phyloP scores from a whole-genome alignment of 2,888 invertebrate genomes.

The Syritta pipiens region DNA sequence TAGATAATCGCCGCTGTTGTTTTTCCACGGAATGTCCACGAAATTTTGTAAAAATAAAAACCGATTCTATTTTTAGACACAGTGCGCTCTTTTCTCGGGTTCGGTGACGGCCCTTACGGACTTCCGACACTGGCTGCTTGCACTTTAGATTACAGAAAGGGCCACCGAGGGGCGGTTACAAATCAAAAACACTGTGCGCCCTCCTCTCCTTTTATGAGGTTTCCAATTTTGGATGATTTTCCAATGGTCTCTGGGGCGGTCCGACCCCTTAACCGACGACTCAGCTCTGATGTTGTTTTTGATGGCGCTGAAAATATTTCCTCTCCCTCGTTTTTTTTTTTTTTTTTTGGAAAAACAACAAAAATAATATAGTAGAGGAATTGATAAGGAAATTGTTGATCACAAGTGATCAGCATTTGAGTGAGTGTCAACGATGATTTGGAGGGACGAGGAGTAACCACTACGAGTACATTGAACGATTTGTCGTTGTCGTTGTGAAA shows the following conservation, averaged over 20 bases:
- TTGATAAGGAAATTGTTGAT: constrained; percentile 63
- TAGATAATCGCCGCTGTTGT: neutral
- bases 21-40: constrained; percentile 6
- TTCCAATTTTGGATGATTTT: constrained; percentile 26
- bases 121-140: neutral
- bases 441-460: neutral
- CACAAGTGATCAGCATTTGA: constrained; percentile 60
- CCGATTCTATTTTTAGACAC: constrained; percentile 28
- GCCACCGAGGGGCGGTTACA: no score
- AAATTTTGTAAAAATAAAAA: constrained; percentile 29
- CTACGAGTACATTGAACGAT: neutral
- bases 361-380: constrained; percentile 15
- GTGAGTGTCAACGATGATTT: constrained; percentile 38
- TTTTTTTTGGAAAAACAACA: constrained; percentile 25
- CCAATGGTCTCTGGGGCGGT: neutral
- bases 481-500: neutral
- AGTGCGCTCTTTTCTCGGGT: constrained; percentile 1
- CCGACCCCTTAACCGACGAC: neutral
- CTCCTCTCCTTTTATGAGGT: constrained; percentile 36
- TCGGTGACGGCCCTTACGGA: constrained; percentile 2
- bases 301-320: neutral
- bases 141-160: no score
- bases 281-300: constrained; percentile 14
- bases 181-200: no score
- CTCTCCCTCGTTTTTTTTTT: constrained; percentile 14